Percentiles rank a stretch among this genome's conserved stretches.
Conservation (phyloP, 2,113 vertebrate genomes). For the Hemicordylus capensis region DNA sequence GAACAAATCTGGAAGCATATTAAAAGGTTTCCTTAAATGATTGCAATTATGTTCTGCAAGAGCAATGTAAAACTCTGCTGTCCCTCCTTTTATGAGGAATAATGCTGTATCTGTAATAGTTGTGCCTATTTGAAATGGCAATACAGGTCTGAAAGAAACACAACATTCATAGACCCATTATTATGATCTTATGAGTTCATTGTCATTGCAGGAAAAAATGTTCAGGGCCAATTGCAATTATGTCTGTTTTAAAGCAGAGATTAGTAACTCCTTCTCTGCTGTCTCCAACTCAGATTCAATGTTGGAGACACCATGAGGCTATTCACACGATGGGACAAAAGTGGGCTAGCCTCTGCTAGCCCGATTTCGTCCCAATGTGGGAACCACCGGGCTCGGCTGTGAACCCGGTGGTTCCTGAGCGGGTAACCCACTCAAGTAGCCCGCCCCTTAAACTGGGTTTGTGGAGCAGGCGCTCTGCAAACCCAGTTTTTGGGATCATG, state of each 20-base stretch:
- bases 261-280: not conserved
- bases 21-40: conserved; percentile 6
- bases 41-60: not conserved
- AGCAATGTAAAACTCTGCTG: not conserved
- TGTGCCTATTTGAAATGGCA: conserved; percentile 21
- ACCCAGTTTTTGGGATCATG: no score
- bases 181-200: not conserved
- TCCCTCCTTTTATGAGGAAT: not conserved
- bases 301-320: no score
- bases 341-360: no score
- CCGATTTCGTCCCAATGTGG: no score
- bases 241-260: not conserved
- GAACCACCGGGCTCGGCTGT: no score
- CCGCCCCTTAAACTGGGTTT: no score
- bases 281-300: no score
- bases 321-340: no score
- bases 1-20: not conserved
- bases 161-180: not conserved
- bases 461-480: no score
- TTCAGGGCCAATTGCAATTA: not conserved
- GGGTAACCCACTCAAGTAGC: no score
- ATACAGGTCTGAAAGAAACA: conserved; percentile 5
- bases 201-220: not conserved
- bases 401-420: no score
- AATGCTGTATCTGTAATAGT: conserved; percentile 31